Conservation (phyloP, 2,113 vertebrate genomes). For the Mormoops blainvillei region DNA sequence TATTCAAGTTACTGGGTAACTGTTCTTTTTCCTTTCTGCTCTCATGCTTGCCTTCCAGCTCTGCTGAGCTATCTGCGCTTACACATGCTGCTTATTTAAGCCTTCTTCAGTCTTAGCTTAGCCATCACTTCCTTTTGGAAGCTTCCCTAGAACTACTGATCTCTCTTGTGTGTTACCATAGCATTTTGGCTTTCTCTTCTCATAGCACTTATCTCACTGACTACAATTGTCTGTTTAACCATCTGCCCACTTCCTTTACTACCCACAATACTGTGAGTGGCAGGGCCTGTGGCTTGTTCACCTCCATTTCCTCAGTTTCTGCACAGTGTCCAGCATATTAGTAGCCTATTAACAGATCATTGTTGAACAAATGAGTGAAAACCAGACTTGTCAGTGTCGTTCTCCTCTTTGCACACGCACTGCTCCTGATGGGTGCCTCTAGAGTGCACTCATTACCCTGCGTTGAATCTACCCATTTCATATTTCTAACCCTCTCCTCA, state of each 20-base stretch:
- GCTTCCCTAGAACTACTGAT: background rate
- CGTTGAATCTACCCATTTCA: background rate
- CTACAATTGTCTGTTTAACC: background rate
- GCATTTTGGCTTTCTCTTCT: conserved; percentile 1
- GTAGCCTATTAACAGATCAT: background rate
- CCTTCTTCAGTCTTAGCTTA: background rate
- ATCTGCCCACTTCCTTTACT: background rate
- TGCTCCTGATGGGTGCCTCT: background rate
- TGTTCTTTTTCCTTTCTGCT: background rate
- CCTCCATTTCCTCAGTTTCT: background rate
- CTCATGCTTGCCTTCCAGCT: background rate
- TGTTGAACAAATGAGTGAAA: background rate
- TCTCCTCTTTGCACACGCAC: background rate
- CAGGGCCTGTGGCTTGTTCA: background rate
- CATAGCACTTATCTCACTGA: background rate
- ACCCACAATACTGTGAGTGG: background rate
- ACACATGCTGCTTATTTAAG: background rate
- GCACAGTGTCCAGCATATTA: background rate
- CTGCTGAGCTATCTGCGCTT: background rate
- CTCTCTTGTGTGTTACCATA: background rate
- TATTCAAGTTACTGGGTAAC: background rate
- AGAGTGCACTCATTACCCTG: too few relatives aligned
- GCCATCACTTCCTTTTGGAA: background rate
- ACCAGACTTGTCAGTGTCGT: background rate
- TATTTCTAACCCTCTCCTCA: conserved; percentile 60